phyloP scores from a whole-genome alignment of 2,888 invertebrate species.

The Mesorhabditis spiculigera region DNA sequence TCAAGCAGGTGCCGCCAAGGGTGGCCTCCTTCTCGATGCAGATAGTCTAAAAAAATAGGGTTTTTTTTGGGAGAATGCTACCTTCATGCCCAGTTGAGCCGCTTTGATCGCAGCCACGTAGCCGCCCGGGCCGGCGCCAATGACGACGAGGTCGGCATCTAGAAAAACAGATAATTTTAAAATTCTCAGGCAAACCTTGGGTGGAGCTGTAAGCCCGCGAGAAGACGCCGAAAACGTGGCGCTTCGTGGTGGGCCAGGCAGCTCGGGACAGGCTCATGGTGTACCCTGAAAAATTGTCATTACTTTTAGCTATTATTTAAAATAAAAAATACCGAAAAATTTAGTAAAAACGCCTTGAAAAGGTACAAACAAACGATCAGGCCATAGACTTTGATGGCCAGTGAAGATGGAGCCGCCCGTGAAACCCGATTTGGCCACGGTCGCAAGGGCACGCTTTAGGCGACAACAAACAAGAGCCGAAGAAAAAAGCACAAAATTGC shows the following conservation, averaged over 20 bases:
- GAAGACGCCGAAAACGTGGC: conserved; percentile 27
- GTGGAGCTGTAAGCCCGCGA: conserved; percentile 29
- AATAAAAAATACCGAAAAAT: no score
- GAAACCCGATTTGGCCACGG: no score
- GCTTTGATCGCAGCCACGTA: conserved; percentile 99
- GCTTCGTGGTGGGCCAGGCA: conserved; percentile 14
- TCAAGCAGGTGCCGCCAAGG: conserved; percentile 94
- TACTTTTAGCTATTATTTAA: no score
- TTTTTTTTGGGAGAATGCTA: not conserved
- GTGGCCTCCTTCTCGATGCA: conserved; percentile 87
- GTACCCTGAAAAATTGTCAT: no score
- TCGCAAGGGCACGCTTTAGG: no score
- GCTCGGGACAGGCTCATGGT: no score
- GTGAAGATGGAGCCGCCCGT: no score
- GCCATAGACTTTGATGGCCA: no score
- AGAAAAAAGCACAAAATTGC: no score
- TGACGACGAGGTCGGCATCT: conserved; percentile 90
- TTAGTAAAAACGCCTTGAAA: no score
- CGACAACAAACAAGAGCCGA: no score
- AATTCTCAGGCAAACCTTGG: conserved; percentile 21
- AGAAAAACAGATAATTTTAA: conserved; percentile 45
- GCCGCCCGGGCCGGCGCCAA: conserved; percentile 96
- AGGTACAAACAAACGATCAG: no score
- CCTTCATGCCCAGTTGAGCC: conserved; percentile 90
- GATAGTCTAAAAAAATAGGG: conserved; percentile 68